Conservation (phyloP, 2,797 vertebrate genomes). For the Salarias fasciatus region DNA sequence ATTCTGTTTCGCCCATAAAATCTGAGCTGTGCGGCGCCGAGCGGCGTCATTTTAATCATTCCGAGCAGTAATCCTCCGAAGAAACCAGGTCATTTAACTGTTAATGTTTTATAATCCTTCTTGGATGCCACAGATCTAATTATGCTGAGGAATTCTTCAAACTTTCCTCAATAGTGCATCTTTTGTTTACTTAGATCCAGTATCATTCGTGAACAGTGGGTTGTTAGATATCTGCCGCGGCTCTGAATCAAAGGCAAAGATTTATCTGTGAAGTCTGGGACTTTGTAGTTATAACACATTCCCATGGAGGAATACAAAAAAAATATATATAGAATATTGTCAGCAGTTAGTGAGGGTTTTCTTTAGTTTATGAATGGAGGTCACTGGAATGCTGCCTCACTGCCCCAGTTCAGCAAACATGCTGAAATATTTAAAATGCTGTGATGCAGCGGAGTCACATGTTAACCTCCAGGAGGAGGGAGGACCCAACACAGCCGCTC, state of each 20-base stretch:
- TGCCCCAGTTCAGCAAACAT: slow-evolving; percentile 33
- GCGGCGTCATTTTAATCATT: slow-evolving; percentile 49
- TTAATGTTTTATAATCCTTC: slow-evolving; percentile 54
- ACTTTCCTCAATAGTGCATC: slow-evolving; percentile 13
- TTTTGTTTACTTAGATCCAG: slow-evolving; percentile 18
- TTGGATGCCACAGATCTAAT: slow-evolving; percentile 55
- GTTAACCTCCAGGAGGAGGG: slow-evolving; percentile 25
- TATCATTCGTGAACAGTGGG: slow-evolving; percentile 8
- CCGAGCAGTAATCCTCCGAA: slow-evolving; percentile 36
- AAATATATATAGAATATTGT: not conserved
- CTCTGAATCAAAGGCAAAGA: slow-evolving; percentile 3
- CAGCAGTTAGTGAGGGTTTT: not conserved
- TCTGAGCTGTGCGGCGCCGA: slow-evolving; percentile 21
- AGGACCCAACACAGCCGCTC: slow-evolving; percentile 11
- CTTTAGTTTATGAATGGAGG: slow-evolving; percentile 2
- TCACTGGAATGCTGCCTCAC: slow-evolving; percentile 16
- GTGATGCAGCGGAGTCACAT: slow-evolving; percentile 40
- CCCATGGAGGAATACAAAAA: not conserved
- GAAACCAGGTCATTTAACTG: slow-evolving; percentile 34
- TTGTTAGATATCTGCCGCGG: slow-evolving; percentile 3
- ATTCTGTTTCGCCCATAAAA: slow-evolving; percentile 4
- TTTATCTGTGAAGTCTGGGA: not conserved
- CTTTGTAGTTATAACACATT: too few species aligned
- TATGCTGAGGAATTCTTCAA: slow-evolving; percentile 34
- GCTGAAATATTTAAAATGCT: slow-evolving; percentile 53